phyloP scores from a whole-genome alignment of 2,797 vertebrate genomes.

The Neostethus bicornis region DNA sequence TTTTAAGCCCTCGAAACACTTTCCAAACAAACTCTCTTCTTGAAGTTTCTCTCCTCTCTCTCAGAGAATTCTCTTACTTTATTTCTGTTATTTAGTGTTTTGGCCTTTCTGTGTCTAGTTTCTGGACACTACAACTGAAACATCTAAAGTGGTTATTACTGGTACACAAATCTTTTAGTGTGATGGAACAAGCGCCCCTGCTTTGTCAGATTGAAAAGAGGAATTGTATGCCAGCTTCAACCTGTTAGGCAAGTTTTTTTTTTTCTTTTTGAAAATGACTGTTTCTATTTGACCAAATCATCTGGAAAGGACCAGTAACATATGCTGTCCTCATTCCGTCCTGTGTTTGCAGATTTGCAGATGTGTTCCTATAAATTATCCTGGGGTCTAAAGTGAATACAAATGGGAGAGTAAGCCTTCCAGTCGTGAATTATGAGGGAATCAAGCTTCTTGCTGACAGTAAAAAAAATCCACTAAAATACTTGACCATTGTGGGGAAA shows the following conservation, averaged over 20 bases:
- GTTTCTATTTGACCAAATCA: constrained; percentile 41
- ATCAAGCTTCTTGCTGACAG: constrained; percentile 34
- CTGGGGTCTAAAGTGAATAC: constrained; percentile 7
- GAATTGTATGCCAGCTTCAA: constrained; percentile 35
- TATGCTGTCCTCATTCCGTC: constrained; percentile 29
- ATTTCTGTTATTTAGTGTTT: constrained; percentile 49
- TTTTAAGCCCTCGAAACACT: constrained; percentile 37
- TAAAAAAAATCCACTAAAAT: constrained; percentile 24
- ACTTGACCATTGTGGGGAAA: constrained; percentile 29
- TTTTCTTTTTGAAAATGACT: constrained; percentile 48
- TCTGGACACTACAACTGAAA: constrained; percentile 1
- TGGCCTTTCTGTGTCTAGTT: constrained; percentile 15
- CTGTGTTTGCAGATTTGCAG: background rate
- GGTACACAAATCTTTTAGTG: constrained; percentile 1
- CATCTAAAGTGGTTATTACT: constrained; percentile 7
- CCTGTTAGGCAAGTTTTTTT: constrained; percentile 32
- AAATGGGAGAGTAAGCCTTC: background rate
- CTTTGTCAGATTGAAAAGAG: background rate
- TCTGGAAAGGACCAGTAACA: constrained; percentile 27
- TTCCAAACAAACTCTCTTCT: constrained; percentile 44
- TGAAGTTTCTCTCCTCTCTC: constrained; percentile 15
- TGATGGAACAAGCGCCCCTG: constrained; percentile 9
- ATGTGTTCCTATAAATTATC: constrained; percentile 2
- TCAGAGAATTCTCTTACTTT: constrained; percentile 46
- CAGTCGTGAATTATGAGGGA: constrained; percentile 16